Evolutionary conservation across 2,113 vertebrate genomes (phyloP).

Genomic region (Alaudala cheleensis): DNA sequence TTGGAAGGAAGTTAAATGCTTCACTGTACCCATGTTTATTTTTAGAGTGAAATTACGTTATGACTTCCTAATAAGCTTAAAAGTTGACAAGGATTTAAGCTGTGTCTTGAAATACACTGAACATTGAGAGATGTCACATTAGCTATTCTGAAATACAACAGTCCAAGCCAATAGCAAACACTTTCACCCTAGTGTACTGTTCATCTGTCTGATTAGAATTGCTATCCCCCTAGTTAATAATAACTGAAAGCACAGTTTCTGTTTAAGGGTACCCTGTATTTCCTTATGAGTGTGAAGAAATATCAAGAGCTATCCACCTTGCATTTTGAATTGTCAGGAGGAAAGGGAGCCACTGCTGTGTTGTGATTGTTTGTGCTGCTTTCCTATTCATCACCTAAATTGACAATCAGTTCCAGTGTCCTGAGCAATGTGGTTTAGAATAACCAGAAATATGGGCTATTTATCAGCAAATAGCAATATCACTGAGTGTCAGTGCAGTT

Average conservation of each 20-base stretch:
- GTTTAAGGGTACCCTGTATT: not conserved
- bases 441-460: not conserved
- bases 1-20: not conserved
- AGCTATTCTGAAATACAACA: not conserved
- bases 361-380: not conserved
- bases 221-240: not conserved
- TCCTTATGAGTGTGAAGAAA: not conserved
- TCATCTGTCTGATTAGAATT: not conserved
- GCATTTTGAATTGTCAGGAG: not conserved
- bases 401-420: not conserved
- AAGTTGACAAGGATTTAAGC: not conserved
- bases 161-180: not conserved
- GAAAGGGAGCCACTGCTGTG: not conserved
- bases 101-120: not conserved
- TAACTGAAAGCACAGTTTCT: not conserved
- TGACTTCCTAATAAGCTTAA: not conserved
- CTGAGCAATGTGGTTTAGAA: not conserved
- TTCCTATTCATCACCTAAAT: not conserved
- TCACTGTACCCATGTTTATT: not conserved
- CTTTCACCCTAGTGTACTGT: not conserved
- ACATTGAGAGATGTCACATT: not conserved
- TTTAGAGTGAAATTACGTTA: slow-evolving; percentile 7
- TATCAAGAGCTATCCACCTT: not conserved
- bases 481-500: not conserved
- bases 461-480: not conserved